Percentiles rank a stretch among this genome's conserved stretches.
Evolutionary conservation across 1,140 invertebrate species (phyloP).

Genomic region (Drosophila nasuta): DNA sequence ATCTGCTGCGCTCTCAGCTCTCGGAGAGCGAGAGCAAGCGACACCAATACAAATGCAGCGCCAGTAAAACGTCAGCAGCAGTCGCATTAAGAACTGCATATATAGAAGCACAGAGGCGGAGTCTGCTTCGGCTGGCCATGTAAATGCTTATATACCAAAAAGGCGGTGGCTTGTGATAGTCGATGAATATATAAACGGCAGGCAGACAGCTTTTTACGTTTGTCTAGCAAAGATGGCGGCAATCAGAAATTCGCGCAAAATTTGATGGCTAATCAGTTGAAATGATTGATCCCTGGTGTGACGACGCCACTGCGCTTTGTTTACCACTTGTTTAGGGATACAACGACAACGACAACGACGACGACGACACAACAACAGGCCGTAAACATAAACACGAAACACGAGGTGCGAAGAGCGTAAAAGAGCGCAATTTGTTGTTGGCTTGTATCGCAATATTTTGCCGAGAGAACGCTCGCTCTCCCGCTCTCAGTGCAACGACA

Average conservation of each 20-base stretch:
- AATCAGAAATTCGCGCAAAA: slow-evolving; percentile 1
- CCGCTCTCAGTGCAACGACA: slow-evolving; percentile 68
- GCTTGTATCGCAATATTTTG: slow-evolving; percentile 72
- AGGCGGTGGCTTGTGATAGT: slow-evolving; percentile 53
- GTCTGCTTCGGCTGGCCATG: slow-evolving; percentile 51
- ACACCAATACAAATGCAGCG: slow-evolving; percentile 64
- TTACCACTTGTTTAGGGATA: slow-evolving; percentile 76
- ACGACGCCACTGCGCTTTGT: slow-evolving; percentile 76
- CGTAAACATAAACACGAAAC: slow-evolving; percentile 44
- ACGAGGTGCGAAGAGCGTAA: slow-evolving; percentile 46
- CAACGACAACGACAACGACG: too few species aligned
- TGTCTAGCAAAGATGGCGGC: slow-evolving; percentile 68
- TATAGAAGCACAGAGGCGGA: slow-evolving; percentile 71
- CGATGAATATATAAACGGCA: neutral
- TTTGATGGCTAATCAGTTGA: slow-evolving; percentile 23
- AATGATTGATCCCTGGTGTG: slow-evolving; percentile 24
- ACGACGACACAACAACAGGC: slow-evolving; percentile 23
- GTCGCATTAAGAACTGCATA: slow-evolving; percentile 49
- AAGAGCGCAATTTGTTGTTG: slow-evolving; percentile 69
- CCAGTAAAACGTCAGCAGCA: slow-evolving; percentile 53
- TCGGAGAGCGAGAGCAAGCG: slow-evolving; percentile 29
- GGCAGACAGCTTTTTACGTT: neutral
- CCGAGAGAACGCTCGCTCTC: slow-evolving; percentile 24
- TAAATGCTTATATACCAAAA: slow-evolving; percentile 64
- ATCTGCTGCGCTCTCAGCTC: slow-evolving; percentile 34